Evolutionary conservation across 1,140 invertebrate genomes (phyloP), one percentile per base, ranked within the genome.

Genomic region (Drosophila ficusphila): DNA sequence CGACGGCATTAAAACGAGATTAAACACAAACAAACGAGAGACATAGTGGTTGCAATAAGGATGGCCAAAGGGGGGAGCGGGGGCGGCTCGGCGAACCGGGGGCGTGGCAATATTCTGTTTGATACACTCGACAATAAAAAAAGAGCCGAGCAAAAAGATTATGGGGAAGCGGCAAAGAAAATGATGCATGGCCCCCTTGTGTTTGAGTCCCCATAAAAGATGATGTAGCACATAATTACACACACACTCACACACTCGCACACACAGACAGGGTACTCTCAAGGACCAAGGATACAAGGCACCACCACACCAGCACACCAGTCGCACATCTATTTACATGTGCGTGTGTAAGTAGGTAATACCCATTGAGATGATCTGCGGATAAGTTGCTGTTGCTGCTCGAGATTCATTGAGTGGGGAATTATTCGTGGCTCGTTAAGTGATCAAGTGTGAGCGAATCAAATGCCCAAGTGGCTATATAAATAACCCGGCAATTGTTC

Each of bases 151-250:
- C 33, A 41, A 38, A 68, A 68, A 68, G 73, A 82, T 73, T 69
- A 58, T 68, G 34, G 25, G 62, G 19, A 65, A 39, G 58, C 42
- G 14, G 58, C 42, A 23, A 67, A 23, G 44, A 67, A 67, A 67
- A 67, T 67, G 60, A 76, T 76, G 72, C 61, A 60, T 76, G 71
- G 77, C 62, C 62, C 69, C 61, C 72, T 47, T 64, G 33, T 23
- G 41, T 29, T 65, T 65, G 61, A 65, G 61, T 33, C 44, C 12
- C 42, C 62, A 86, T 86, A 81, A 86, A 85, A 88, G 82, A 86
- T 83, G 79, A 85, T 85, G 81, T 85, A 88, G 81, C 81, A 85
- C 76, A 85, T 85, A 85, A 85, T 85, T 85, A 85, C 67, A 75
- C 23, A 41, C 34, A 49, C 18, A 53, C 42, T 85, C 88, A 85